phyloP scores from a whole-genome alignment of 2,888 invertebrate species.

The Cheilosia scutellata region DNA sequence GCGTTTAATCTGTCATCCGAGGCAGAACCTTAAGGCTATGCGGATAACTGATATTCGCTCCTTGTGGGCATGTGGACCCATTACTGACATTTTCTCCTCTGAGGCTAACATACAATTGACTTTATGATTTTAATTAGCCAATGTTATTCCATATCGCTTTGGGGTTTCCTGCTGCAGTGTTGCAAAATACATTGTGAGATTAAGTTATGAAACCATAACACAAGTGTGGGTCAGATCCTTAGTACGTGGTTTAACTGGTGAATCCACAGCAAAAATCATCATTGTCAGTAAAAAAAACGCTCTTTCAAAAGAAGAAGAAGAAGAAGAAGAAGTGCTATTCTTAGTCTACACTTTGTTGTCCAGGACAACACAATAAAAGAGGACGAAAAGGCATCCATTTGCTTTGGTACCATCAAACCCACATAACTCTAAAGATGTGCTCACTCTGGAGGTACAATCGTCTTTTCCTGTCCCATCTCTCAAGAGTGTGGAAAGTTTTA shows the following conservation, averaged over 20 bases:
- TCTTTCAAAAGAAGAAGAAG: constrained; percentile 1
- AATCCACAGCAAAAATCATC: constrained; percentile 43
- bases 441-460: constrained; percentile 39
- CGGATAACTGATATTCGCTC: constrained; percentile 9
- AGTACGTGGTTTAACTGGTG: constrained; percentile 27
- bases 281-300: constrained; percentile 34
- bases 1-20: constrained; percentile 22
- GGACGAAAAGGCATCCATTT: constrained; percentile 12
- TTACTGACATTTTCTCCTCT: constrained; percentile 20
- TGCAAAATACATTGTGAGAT: constrained; percentile 20
- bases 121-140: constrained; percentile 27
- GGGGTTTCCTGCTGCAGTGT: background rate
- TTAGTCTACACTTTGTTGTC: constrained; percentile 38
- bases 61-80: background rate
- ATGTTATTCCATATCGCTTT: background rate
- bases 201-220: constrained; percentile 10
- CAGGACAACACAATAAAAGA: constrained; percentile 31
- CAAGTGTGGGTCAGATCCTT: constrained; percentile 31
- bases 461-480: constrained; percentile 39
- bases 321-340: constrained; percentile 19
- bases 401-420: constrained; percentile 45
- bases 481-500: constrained; percentile 64
- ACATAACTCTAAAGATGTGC: constrained; percentile 51
- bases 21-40: background rate
- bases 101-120: constrained; percentile 39